Conservation (phyloP, 2,888 invertebrate genomes). For the Papilio elwesi region DNA sequence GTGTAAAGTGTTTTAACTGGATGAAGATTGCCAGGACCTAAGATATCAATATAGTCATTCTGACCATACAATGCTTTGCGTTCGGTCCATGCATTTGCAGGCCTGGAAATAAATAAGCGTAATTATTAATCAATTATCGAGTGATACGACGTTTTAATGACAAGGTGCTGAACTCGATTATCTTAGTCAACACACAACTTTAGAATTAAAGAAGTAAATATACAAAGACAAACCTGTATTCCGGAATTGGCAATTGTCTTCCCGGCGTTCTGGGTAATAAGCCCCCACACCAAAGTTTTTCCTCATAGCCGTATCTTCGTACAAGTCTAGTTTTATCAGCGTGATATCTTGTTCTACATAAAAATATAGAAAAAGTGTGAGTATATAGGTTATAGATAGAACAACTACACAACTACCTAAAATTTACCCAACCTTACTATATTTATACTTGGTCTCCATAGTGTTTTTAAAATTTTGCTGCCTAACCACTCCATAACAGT, state of each 20-base stretch:
- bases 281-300: slow-evolving; percentile 87
- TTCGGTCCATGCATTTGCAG: slow-evolving; percentile 89
- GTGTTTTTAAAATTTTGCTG: slow-evolving; percentile 61
- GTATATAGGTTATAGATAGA: slow-evolving; percentile 5
- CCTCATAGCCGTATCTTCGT: slow-evolving; percentile 89
- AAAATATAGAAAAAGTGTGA: slow-evolving; percentile 25
- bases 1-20: slow-evolving; percentile 93
- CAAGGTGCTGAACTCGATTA: background rate
- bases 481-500: slow-evolving; percentile 67
- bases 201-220: background rate
- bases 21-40: slow-evolving; percentile 92
- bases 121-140: no score
- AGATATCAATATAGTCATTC: slow-evolving; percentile 98
- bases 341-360: slow-evolving; percentile 83
- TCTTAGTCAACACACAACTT: background rate
- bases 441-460: slow-evolving; percentile 72
- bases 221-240: slow-evolving; percentile 77
- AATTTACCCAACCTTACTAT: slow-evolving; percentile 67
- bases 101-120: slow-evolving; percentile 71
- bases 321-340: slow-evolving; percentile 86
- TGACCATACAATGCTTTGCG: slow-evolving; percentile 95
- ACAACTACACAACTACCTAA: slow-evolving; percentile 18
- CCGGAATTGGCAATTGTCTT: slow-evolving; percentile 85
- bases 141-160: background rate
- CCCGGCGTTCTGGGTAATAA: slow-evolving; percentile 87